A percentile compares a stretch with the other conserved stretches of the same genome.
These are phyloP conservation scores for Gorsachius magnificus DNA, from an alignment of 2,797 vertebrate genomes.

Conservation along the genomic window DNA sequence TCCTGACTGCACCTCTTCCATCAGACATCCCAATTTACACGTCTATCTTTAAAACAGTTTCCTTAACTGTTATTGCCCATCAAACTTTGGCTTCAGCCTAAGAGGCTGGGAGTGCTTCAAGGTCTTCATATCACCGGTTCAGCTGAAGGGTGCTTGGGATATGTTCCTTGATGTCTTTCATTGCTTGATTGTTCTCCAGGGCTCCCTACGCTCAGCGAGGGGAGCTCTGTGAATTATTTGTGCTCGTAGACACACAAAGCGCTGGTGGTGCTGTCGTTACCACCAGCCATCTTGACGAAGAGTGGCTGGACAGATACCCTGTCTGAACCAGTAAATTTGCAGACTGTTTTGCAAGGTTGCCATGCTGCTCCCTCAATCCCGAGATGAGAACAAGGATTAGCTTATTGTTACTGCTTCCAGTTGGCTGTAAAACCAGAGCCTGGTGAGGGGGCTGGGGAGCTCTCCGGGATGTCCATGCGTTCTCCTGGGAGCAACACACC, in stretches of 20 bases:
- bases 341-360: background rate
- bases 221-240: background rate
- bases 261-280: background rate
- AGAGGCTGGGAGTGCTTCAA: background rate
- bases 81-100: background rate
- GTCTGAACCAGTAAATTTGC: background rate
- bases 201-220: accelerated
- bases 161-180: background rate
- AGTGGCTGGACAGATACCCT: background rate
- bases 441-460: background rate
- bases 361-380: background rate
- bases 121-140: background rate
- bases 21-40: background rate
- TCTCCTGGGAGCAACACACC: background rate
- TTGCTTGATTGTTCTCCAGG: background rate
- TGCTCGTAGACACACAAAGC: background rate
- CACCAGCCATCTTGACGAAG: accelerated
- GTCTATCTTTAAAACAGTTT: background rate
- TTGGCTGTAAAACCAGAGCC: background rate
- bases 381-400: background rate
- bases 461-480: background rate
- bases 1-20: background rate
- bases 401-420: background rate
- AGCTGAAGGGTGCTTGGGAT: background rate
- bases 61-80: background rate